A percentile compares a stretch with the other conserved stretches of the same genome.
Evolutionary conservation across 2,888 invertebrate genomes (phyloP).

Genomic region (Steinernema scapterisci): DNA sequence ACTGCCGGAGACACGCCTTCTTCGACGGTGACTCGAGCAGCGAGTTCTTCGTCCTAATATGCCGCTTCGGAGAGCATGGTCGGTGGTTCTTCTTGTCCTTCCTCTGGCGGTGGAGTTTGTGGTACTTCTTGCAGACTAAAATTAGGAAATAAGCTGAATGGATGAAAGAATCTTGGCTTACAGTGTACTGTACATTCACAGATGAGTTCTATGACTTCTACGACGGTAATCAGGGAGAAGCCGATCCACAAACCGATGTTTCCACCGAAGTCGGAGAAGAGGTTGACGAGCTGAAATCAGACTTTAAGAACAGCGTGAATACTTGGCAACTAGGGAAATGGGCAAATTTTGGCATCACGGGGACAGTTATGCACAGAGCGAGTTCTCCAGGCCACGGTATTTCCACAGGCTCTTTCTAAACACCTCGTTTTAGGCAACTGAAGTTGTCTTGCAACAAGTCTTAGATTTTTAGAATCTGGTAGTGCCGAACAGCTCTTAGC

Average conservation of each 20-base stretch:
- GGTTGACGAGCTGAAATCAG: conserved; percentile 63
- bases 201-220: conserved; percentile 61
- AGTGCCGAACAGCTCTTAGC: no score
- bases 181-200: conserved; percentile 39
- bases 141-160: not conserved
- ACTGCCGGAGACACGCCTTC: conserved; percentile 8
- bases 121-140: conserved; percentile 1
- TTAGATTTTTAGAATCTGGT: no score
- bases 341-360: no score
- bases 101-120: not conserved
- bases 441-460: no score
- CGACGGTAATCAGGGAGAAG: conserved; percentile 65
- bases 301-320: no score
- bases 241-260: conserved; percentile 68
- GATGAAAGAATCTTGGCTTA: not conserved
- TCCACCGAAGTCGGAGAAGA: conserved; percentile 67
- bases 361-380: no score
- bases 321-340: no score
- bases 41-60: not conserved
- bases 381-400: no score
- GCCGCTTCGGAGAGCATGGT: not conserved
- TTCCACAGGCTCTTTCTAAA: no score
- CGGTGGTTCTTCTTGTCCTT: conserved; percentile 15
- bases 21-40: not conserved
- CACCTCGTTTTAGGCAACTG: no score